Percentiles rank a stretch among this genome's conserved stretches.
Evolutionary conservation across 23 tunicate genomes (phyloP).

Genomic region (Ascidia mentula): DNA sequence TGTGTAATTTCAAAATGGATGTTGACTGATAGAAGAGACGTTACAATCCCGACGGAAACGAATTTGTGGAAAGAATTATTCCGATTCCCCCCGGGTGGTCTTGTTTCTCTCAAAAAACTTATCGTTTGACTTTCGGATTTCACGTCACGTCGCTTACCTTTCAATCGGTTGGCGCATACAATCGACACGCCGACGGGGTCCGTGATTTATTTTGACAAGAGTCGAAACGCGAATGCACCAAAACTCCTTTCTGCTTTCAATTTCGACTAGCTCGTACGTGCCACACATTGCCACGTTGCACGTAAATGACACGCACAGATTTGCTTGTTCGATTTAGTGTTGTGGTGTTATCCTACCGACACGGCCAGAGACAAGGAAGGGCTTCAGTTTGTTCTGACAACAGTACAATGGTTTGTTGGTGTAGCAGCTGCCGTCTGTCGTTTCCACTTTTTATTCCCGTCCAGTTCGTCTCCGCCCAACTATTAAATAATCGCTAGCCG

Average conservation of each 20-base stretch:
- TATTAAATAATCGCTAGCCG: not conserved
- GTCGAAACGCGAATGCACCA: not conserved
- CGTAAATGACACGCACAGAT: not conserved
- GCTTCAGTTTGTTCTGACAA: not conserved
- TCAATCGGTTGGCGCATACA: conserved; percentile 2
- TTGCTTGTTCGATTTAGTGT: not conserved
- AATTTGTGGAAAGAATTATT: too few relatives aligned
- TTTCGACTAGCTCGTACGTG: conserved; percentile 9
- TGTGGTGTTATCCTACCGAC: not conserved
- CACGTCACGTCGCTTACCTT: not conserved
- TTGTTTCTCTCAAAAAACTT: not conserved
- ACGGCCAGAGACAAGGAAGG: not conserved
- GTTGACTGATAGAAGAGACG: too few relatives aligned
- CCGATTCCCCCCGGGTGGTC: not conserved
- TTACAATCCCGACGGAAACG: too few relatives aligned
- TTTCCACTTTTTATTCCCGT: not conserved
- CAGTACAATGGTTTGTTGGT: not conserved
- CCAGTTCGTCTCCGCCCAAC: conserved; percentile 6
- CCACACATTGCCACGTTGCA: not conserved
- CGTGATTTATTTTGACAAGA: conserved; percentile 6
- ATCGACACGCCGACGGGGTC: not conserved
- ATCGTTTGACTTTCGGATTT: conserved; percentile 9
- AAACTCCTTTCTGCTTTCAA: not conserved
- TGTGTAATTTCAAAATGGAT: too few relatives aligned
- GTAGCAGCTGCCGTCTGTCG: conserved; percentile 7